A percentile compares a stretch with the other conserved stretches of the same genome.
phyloP scores from a whole-genome alignment of 1,140 invertebrate genomes.

The Asbolus verrucosus region DNA sequence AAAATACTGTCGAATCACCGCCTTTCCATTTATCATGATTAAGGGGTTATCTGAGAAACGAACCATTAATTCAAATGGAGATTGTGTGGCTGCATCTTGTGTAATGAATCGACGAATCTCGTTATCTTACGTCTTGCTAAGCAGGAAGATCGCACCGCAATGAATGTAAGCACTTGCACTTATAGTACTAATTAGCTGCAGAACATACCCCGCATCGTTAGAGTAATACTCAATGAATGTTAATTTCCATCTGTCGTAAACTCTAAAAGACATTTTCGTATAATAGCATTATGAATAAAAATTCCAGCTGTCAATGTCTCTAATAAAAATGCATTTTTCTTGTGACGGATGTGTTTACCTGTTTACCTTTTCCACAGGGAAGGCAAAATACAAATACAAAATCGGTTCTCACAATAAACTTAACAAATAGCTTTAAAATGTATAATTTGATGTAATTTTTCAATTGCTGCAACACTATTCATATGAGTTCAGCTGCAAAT shows the following conservation, averaged over 20 bases:
- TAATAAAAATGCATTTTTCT: too few relatives aligned
- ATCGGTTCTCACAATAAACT: too few relatives aligned
- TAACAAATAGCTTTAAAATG: too few relatives aligned
- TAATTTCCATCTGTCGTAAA: background rate
- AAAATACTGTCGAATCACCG: constrained; percentile 54
- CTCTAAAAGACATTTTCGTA: constrained; percentile 1
- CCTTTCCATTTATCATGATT: constrained; percentile 55
- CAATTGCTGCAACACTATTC: too few relatives aligned
- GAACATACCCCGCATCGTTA: constrained; percentile 1
- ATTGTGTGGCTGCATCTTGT: constrained; percentile 54
- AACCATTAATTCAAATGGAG: constrained; percentile 57
- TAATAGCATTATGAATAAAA: background rate
- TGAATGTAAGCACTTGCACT: constrained; percentile 36
- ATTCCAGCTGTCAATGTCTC: too few relatives aligned
- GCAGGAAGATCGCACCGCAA: constrained; percentile 19
- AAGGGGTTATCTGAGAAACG: constrained; percentile 56
- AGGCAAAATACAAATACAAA: too few relatives aligned
- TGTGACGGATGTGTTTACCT: too few relatives aligned
- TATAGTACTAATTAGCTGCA: constrained; percentile 40
- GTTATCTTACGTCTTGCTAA: constrained; percentile 49
- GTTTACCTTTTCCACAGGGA: too few relatives aligned
- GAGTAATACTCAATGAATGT: constrained; percentile 10
- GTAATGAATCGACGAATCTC: constrained; percentile 54
- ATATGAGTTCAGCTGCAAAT: too few relatives aligned
- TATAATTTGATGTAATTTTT: too few relatives aligned